Evolutionary conservation across 2,888 invertebrate species (phyloP).

Genomic region (Cataglyphis rosenhaueri): DNA sequence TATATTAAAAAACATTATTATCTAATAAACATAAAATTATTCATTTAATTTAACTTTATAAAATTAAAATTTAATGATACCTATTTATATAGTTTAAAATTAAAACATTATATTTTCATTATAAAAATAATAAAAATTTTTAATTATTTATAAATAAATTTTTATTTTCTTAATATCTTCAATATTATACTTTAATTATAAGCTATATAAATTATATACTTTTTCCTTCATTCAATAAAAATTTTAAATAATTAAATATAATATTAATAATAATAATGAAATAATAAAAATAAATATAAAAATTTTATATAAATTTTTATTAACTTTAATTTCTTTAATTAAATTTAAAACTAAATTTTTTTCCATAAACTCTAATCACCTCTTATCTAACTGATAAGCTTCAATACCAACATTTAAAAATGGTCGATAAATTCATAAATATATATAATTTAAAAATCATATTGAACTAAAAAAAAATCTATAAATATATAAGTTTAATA

Average conservation of each 20-base stretch:
- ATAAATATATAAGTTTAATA: background rate
- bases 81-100: constrained; percentile 78
- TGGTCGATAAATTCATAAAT: background rate
- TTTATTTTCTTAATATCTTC: constrained; percentile 85
- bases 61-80: too few species aligned
- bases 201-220: constrained; percentile 50
- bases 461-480: background rate
- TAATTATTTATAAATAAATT: constrained; percentile 79
- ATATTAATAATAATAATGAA: background rate
- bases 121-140: constrained; percentile 87
- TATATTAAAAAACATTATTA: too few species aligned
- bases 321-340: too few species aligned
- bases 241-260: too few species aligned
- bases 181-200: constrained; percentile 85
- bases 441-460: background rate
- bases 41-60: too few species aligned
- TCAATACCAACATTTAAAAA: background rate
- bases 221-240: too few species aligned
- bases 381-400: constrained; percentile 4
- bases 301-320: too few species aligned
- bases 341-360: background rate
- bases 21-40: too few species aligned
- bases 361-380: constrained; percentile 34
- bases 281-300: constrained; percentile 5
- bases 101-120: constrained; percentile 68